Base-by-base conservation (phyloP, 2,888 invertebrate genomes). In the Brenthis ino region DNA sequence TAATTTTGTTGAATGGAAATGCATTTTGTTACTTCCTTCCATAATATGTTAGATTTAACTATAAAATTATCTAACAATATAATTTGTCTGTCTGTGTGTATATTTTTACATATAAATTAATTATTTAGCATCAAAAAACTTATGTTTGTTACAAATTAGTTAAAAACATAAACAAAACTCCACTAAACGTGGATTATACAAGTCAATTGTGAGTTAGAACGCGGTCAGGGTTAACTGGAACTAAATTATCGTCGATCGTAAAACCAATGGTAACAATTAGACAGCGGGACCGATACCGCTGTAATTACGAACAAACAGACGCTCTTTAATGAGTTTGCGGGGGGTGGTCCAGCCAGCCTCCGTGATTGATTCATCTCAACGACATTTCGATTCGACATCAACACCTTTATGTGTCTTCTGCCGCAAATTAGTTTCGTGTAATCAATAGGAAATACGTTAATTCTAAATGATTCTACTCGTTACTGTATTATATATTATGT, bases 201-300 rank as follows among this genome's bases (percentile, higher is more conserved):
- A 86, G 89, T 87, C 90, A 87, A 88, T 89, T 90, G 85, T 87
- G 82, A 86, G 86, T 85, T 86, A 85, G 81, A 86, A 85, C 90
- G 91, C 91, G 92, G 92, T 91, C 88, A 88, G 85, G 87, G 87
- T 87, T 88, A 89, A 83, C 85, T 87, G 65, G 58, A 53, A 67
- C 67, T 64, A 66, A 66, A 91, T 91, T 90, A 88, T 91, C 89
- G 88, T 86, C 88, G 90, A 91, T 92, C 92, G 92, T 92, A 91
- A 92, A 92, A 88, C 86, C 91, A 90, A 91, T 91, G 91, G 91
- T 92, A 91, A 91, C 92, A 92, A 92, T 92, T 92, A 92, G 91
- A 90, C 85, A 86, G 82, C 84, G 85, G 85, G 86, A 85, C 85
- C 91, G 90, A 91, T 92, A 91, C 91, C 85, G 85, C 88, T 91